These are phyloP conservation scores for Dione vanillae DNA, from an alignment of 2,888 invertebrate species.

Conservation along the genomic window DNA sequence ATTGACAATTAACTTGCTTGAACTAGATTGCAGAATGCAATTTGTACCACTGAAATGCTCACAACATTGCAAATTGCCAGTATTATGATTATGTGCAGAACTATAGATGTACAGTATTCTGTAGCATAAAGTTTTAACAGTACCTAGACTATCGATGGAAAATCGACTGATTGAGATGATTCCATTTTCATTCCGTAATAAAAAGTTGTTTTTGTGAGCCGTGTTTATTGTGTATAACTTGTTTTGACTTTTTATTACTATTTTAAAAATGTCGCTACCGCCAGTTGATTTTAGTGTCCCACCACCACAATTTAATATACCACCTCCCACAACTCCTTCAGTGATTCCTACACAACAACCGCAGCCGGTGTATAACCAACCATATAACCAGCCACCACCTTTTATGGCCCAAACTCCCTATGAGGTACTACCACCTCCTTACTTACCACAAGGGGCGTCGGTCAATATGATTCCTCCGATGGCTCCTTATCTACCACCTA, in stretches of 20 bases:
- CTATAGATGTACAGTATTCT: neutral
- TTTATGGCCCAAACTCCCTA: conserved; percentile 50
- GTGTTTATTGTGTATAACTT: neutral
- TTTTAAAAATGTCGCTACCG: conserved; percentile 62
- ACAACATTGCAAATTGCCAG: neutral
- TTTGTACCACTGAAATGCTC: neutral
- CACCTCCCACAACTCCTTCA: conserved; percentile 47
- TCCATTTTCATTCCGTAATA: neutral
- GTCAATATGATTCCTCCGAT: conserved; percentile 31
- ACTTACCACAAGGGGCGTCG: conserved; percentile 30
- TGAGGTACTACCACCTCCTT: conserved; percentile 53
- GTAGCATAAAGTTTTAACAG: neutral
- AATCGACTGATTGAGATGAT: neutral
- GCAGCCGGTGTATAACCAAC: conserved; percentile 53
- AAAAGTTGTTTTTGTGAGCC: neutral
- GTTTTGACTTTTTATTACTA: neutral
- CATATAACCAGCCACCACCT: conserved; percentile 55
- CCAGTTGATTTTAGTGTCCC: conserved; percentile 66
- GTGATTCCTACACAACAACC: conserved; percentile 47
- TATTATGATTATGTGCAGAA: neutral
- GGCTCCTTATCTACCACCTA: conserved; percentile 41
- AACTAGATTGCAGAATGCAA: neutral
- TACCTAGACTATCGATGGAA: neutral
- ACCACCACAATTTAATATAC: conserved; percentile 59
- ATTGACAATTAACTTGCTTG: neutral